Percentiles rank a stretch among this genome's conserved stretches.
Evolutionary conservation across 2,797 vertebrate species (phyloP).

Genomic region (Adrianichthys oophorus): DNA sequence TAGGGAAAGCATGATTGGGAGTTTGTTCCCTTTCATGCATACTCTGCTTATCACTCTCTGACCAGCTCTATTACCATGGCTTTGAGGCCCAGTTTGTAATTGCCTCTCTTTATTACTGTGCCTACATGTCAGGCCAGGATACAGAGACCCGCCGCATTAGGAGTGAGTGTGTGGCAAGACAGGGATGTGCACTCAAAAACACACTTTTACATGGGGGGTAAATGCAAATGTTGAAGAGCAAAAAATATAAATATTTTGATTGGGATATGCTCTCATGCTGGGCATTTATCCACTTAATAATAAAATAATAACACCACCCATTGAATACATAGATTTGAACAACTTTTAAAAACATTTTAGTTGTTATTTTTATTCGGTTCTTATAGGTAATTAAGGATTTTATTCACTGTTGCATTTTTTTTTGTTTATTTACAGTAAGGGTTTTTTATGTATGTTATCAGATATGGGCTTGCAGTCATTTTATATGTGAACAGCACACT

Average conservation of each 20-base stretch:
- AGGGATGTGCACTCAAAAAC: not conserved
- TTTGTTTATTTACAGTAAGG: no score
- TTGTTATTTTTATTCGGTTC: no score
- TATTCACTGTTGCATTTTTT: no score
- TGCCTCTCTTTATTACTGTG: constrained; percentile 72
- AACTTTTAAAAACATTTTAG: no score
- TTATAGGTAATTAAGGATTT: no score
- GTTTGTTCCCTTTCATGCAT: constrained; percentile 71
- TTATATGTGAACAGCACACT: no score
- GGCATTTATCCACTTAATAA: constrained; percentile 36
- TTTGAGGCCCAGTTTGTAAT: constrained; percentile 71
- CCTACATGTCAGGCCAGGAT: constrained; percentile 65
- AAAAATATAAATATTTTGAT: constrained; percentile 34
- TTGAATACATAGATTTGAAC: constrained; percentile 22
- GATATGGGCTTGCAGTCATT: no score
- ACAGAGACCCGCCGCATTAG: constrained; percentile 49
- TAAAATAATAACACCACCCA: constrained; percentile 10
- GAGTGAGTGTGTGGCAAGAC: constrained; percentile 26
- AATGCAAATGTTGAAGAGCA: constrained; percentile 24
- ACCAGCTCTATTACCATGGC: constrained; percentile 70
- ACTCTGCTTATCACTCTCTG: constrained; percentile 70
- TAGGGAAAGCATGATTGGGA: constrained; percentile 60
- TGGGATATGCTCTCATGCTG: constrained; percentile 16
- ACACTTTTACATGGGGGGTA: constrained; percentile 2
- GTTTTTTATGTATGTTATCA: no score